Evolutionary conservation across 2,113 vertebrate species (phyloP).

Genomic region (Trematocara unimaculatum): DNA sequence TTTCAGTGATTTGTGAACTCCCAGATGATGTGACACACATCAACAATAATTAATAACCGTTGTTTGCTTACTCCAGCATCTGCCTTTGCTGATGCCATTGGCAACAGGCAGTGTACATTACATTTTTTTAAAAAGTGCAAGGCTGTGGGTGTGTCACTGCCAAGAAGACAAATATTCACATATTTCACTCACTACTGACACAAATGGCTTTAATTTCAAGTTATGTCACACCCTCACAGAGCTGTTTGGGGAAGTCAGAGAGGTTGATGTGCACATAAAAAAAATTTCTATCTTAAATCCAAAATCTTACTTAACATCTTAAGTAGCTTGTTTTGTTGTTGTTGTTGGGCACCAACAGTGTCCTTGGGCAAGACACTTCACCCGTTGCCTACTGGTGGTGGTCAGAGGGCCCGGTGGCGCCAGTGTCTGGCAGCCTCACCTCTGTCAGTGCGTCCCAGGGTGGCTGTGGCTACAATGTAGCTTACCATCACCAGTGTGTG

Average conservation of each 20-base stretch:
- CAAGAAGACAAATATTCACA: background rate
- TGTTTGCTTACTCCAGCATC: background rate
- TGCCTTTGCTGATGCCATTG: background rate
- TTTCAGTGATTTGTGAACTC: background rate
- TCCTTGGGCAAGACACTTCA: no score
- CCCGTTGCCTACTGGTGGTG: no score
- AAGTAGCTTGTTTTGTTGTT: background rate
- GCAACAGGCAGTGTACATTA: background rate
- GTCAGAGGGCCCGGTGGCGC: no score
- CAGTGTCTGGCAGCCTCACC: no score
- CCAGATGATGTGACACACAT: background rate
- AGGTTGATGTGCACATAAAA: background rate
- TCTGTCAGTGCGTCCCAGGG: no score
- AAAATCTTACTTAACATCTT: background rate
- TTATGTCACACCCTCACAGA: background rate
- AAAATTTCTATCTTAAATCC: background rate
- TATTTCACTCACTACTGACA: background rate
- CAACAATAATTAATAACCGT: background rate
- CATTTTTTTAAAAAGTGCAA: background rate
- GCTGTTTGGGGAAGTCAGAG: background rate
- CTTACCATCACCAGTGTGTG: no score
- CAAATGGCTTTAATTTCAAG: background rate
- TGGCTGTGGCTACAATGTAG: no score
- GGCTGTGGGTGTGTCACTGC: background rate
- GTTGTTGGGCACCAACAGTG: background rate